A percentile compares a stretch with the other conserved stretches of the same genome.
Conservation (phyloP, 2,888 invertebrate species). For the Congeria kusceri region DNA sequence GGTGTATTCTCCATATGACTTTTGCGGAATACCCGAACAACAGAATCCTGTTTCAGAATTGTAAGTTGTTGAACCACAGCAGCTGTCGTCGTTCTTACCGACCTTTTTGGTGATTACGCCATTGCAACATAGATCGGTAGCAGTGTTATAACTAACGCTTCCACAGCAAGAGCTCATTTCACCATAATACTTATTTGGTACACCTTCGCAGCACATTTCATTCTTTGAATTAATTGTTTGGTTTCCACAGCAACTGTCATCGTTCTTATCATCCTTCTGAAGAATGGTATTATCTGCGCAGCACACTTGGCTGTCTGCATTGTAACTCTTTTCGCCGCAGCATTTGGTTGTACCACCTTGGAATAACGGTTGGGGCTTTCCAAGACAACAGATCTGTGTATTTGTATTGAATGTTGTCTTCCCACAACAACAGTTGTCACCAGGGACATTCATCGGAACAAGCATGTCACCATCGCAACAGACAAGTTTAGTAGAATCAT, state of each 20-base stretch:
- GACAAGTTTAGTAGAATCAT: slow-evolving; percentile 29
- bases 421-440: slow-evolving; percentile 58
- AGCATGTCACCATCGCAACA: slow-evolving; percentile 49
- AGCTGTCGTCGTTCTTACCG: slow-evolving; percentile 43
- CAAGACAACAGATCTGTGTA: slow-evolving; percentile 50
- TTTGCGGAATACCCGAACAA: slow-evolving; percentile 35
- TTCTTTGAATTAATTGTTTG: slow-evolving; percentile 31
- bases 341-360: slow-evolving; percentile 33
- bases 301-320: slow-evolving; percentile 34
- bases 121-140: slow-evolving; percentile 39
- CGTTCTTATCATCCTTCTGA: slow-evolving; percentile 21
- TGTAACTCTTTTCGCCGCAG: slow-evolving; percentile 41
- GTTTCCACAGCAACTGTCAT: slow-evolving; percentile 51
- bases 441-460: slow-evolving; percentile 30
- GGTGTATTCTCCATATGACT: slow-evolving; percentile 26
- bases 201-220: slow-evolving; percentile 50
- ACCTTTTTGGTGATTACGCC: slow-evolving; percentile 34
- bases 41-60: slow-evolving; percentile 39
- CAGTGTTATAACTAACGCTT: slow-evolving; percentile 32
- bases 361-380: slow-evolving; percentile 33
- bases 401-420: slow-evolving; percentile 52
- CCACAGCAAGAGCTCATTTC: slow-evolving; percentile 44
- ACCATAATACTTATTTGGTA: slow-evolving; percentile 27
- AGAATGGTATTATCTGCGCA: slow-evolving; percentile 40
- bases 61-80: slow-evolving; percentile 53